Evolutionary conservation across 2,113 vertebrate species (phyloP).

Genomic region (Ptyas mucosa): DNA sequence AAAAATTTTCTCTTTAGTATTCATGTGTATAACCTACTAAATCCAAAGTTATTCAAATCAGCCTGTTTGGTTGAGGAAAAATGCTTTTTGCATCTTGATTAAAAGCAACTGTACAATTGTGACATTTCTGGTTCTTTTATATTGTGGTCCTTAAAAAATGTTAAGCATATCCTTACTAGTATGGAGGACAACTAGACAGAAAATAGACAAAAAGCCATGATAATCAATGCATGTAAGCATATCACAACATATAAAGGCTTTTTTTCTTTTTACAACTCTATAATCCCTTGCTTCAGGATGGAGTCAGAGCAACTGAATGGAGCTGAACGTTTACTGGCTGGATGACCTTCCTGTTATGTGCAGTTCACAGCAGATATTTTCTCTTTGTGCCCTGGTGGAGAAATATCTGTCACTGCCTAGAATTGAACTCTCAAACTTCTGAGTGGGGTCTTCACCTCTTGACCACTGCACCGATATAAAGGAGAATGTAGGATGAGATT

Average conservation of each 20-base stretch:
- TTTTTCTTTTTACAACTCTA: background rate
- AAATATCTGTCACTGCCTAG: background rate
- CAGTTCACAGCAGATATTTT: background rate
- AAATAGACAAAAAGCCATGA: background rate
- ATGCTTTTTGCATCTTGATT: background rate
- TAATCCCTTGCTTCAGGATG: background rate
- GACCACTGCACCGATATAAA: background rate
- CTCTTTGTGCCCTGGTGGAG: background rate
- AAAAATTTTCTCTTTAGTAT: background rate
- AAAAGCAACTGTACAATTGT: background rate
- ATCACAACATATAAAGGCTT: background rate
- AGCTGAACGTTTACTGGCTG: background rate
- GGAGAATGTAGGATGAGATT: background rate
- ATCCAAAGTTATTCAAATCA: background rate
- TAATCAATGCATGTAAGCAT: background rate
- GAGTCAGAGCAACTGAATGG: background rate
- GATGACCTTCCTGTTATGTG: background rate
- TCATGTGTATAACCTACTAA: background rate
- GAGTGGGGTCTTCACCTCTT: background rate
- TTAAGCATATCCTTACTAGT: background rate
- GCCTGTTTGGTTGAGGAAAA: background rate
- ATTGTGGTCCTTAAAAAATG: background rate
- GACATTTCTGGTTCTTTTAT: background rate
- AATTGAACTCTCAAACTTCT: background rate
- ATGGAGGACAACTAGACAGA: background rate